These are phyloP conservation scores for Nibea coibor DNA, from an alignment of 2,113 vertebrate genomes.

Conservation along the genomic window DNA sequence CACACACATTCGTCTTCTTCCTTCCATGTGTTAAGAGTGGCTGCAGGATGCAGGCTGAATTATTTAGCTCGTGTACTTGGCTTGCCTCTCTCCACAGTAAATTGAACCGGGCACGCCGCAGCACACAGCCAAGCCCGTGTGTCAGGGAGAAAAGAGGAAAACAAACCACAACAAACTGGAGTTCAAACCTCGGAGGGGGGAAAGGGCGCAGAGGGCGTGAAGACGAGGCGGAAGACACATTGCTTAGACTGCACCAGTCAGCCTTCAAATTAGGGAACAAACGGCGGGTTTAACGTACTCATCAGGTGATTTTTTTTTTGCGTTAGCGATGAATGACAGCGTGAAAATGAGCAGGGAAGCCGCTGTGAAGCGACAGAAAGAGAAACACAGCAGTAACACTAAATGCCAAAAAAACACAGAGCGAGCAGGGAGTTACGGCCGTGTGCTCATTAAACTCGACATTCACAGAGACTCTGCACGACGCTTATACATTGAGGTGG, in stretches of 20 bases:
- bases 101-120: slow-evolving; percentile 48
- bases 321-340: not conserved
- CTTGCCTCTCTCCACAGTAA: slow-evolving; percentile 46
- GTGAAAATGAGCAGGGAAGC: not conserved
- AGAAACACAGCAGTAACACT: not conserved
- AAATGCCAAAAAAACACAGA: slow-evolving; percentile 43
- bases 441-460: slow-evolving; percentile 46
- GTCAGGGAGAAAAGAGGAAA: slow-evolving; percentile 31
- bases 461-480: slow-evolving; percentile 43
- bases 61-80: slow-evolving; percentile 73
- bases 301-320: not conserved
- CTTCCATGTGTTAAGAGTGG: slow-evolving; percentile 36
- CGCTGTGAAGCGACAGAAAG: not conserved
- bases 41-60: slow-evolving; percentile 68
- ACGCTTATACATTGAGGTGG: slow-evolving; percentile 28
- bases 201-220: not conserved
- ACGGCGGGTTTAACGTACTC: not conserved
- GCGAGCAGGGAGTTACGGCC: slow-evolving; percentile 17
- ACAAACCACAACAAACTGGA: slow-evolving; percentile 39
- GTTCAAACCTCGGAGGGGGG: slow-evolving; percentile 18
- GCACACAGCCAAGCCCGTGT: slow-evolving; percentile 15
- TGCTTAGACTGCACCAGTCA: not conserved
- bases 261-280: not conserved
- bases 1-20: not conserved
- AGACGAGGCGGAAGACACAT: not conserved